Evolutionary conservation across 2,888 invertebrate species (phyloP), one percentile per base, ranked within the genome.

Genomic region (Candidula unifasciata): DNA sequence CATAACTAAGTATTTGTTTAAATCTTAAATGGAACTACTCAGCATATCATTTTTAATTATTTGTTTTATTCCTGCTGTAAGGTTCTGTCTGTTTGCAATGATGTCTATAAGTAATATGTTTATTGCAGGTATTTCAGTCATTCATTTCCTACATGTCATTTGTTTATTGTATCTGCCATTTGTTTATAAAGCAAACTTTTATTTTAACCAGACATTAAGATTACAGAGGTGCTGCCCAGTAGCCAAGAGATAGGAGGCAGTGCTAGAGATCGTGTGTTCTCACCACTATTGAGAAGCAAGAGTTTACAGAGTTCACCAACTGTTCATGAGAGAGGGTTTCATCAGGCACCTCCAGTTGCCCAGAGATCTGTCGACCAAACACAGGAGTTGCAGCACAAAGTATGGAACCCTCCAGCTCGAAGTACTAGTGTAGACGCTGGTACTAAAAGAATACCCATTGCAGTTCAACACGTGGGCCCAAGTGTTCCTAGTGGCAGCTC

Each of bases 341-440:
- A 37, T 1, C 64, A 33, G 2, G n/a, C 18, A 1, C 5, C 30
- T 44, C 30, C 27, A 1, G 79, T 66, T 30, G 44, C 30, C 13
- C 64, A 66, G 18, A n/a, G 52, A 6, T 27, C 52, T 44, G 13
- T 54, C 16, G 27, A 21, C 30, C 18, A 27, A 30, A 5, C 27
- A 1, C 74, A 74, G 24, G 74, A 74, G 52, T 30, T 74, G 10
- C 21, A 54, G 16, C 54, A 44, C 13, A 73, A 82, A 44, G 54
- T 44, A 2, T 82, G 82, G 74, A 10, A 57, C 30, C 54, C 84
- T 3, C 82, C 82, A 13, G 57, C 84, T 64, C 85, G 87, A 64
- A 87, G 87, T 71, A 54, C 83, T n/a, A 87, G 87, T 73, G 81
- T 86, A 69, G 87, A 87, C 37, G 85, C 85, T 16, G 85, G 85